These are phyloP conservation scores for Petroica traversi DNA, from an alignment of 2,113 vertebrate species.

Conservation along the genomic window DNA sequence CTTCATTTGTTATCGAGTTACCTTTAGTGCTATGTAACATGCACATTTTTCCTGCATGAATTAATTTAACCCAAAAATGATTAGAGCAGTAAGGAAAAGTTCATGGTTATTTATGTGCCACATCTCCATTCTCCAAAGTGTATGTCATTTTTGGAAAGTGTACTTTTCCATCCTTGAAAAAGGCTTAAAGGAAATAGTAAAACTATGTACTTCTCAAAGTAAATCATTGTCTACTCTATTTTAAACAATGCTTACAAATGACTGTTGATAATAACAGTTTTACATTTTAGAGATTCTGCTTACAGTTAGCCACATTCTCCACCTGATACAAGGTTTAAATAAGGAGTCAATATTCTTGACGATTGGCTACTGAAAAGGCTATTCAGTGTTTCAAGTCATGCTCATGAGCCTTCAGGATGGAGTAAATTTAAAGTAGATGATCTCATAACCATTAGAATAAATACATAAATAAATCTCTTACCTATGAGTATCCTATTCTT, in stretches of 20 bases:
- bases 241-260: not conserved
- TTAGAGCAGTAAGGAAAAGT: not conserved
- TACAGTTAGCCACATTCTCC: not conserved
- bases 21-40: not conserved
- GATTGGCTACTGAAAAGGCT: not conserved
- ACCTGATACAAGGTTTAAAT: not conserved
- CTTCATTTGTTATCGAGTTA: not conserved
- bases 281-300: not conserved
- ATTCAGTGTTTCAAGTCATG: not conserved
- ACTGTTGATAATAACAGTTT: not conserved
- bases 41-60: not conserved
- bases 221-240: not conserved
- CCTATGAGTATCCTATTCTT: constrained; percentile 85
- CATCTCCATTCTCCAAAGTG: not conserved
- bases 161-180: not conserved
- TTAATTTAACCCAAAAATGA: not conserved
- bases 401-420: not conserved
- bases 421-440: not conserved
- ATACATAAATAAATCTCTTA: constrained; percentile 48
- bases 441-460: not conserved
- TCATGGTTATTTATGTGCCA: not conserved
- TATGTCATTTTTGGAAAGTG: not conserved
- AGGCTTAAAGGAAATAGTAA: not conserved
- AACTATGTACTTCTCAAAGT: not conserved
- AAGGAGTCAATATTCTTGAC: not conserved